These are phyloP conservation scores for Alectura lathami DNA, from an alignment of 2,113 vertebrate genomes.

Conservation along the genomic window DNA sequence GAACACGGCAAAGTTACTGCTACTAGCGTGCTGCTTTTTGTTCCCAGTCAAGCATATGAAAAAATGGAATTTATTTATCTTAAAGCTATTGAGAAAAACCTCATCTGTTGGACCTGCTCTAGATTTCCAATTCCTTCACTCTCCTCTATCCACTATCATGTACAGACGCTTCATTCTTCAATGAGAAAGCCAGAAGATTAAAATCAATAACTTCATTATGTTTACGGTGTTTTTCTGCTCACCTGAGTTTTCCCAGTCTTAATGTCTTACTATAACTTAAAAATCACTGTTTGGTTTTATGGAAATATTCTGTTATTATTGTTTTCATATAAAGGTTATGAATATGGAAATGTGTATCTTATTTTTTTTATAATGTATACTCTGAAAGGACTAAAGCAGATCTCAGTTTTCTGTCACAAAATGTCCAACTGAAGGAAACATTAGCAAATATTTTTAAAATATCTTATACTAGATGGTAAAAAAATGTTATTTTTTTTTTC, in stretches of 20 bases:
- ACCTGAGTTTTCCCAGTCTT: constrained; percentile 70
- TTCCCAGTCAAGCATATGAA: not conserved
- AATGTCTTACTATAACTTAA: constrained; percentile 46
- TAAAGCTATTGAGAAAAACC: constrained; percentile 51
- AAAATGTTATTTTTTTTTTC: not conserved
- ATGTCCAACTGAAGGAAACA: not conserved
- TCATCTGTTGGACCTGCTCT: not conserved
- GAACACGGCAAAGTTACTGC: not conserved
- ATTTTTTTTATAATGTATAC: not conserved
- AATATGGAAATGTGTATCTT: not conserved
- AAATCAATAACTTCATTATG: constrained; percentile 91
- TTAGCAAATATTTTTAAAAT: not conserved
- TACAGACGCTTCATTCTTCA: constrained; percentile 53
- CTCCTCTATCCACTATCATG: not conserved
- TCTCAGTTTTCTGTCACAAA: not conserved
- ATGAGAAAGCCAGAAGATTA: constrained; percentile 79
- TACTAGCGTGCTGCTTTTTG: not conserved
- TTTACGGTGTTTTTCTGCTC: constrained; percentile 69
- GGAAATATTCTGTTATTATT: constrained; percentile 9
- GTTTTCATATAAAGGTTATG: not conserved
- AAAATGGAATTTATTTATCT: not conserved
- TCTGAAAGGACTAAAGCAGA: not conserved
- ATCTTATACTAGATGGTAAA: not conserved
- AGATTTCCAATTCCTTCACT: constrained; percentile 33
- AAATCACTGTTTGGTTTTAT: not conserved